Conservation (phyloP, 2,888 invertebrate species). For the Acanthosepion lycidas region DNA sequence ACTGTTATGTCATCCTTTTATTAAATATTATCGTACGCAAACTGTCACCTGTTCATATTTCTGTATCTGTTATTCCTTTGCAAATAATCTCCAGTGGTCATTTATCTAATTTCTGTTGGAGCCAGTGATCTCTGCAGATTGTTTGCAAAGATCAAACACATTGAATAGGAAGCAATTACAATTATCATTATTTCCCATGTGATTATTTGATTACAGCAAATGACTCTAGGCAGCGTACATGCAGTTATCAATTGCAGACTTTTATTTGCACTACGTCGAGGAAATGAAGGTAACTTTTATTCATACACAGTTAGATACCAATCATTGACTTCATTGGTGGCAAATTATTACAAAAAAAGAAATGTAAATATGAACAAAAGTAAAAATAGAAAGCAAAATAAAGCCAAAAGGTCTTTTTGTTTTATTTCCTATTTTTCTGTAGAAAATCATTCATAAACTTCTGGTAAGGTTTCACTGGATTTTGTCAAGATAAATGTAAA, state of each 20-base stretch:
- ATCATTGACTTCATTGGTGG: too few relatives aligned
- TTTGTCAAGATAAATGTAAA: too few relatives aligned
- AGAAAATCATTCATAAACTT: too few relatives aligned
- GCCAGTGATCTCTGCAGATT: not conserved
- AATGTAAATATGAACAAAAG: too few relatives aligned
- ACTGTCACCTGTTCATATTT: not conserved
- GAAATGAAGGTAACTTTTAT: not conserved
- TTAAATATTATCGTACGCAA: too few relatives aligned
- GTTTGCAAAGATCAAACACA: not conserved
- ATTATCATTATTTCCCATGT: not conserved
- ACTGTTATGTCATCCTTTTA: too few relatives aligned
- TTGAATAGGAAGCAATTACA: not conserved
- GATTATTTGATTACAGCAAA: slow-evolving; percentile 4
- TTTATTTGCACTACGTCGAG: not conserved
- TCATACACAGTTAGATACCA: not conserved
- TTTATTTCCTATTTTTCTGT: not conserved
- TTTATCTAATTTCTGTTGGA: not conserved
- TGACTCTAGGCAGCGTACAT: not conserved
- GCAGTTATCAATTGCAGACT: not conserved
- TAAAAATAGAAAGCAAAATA: not conserved
- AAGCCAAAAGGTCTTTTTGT: not conserved
- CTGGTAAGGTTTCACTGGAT: too few relatives aligned
- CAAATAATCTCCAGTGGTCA: not conserved
- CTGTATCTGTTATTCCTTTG: too few relatives aligned
- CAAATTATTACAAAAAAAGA: too few relatives aligned